A percentile compares a stretch with the other conserved stretches of the same genome.
Conservation (phyloP, 1,140 invertebrate species). For the Daktulosphaira vitifoliae region DNA sequence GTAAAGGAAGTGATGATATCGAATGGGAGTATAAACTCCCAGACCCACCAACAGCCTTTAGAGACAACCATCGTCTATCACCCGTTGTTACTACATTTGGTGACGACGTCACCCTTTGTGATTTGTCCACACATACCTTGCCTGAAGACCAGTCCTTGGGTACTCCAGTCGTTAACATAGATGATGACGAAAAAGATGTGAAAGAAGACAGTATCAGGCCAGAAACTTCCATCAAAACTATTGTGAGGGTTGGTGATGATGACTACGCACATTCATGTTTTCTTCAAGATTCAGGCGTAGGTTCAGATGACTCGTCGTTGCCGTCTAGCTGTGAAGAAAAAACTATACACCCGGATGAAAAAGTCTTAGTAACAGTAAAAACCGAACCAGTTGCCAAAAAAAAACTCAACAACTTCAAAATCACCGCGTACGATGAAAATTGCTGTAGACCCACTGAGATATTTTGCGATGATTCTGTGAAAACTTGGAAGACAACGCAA, state of each 20-base stretch:
- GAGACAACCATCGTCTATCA: conserved; percentile 46
- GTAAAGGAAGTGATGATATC: conserved; percentile 3
- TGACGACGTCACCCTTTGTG: conserved; percentile 41
- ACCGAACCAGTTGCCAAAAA: not conserved
- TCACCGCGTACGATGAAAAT: conserved; percentile 36
- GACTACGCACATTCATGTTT: conserved; percentile 2
- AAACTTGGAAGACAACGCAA: conserved; percentile 34
- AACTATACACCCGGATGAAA: not conserved
- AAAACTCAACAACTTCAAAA: conserved; percentile 38
- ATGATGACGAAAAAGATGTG: not conserved
- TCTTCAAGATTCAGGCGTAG: conserved; percentile 27
- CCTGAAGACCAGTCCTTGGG: not conserved
- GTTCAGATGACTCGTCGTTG: conserved; percentile 33
- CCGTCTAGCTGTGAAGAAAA: conserved; percentile 18
- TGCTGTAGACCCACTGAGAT: conserved; percentile 36
- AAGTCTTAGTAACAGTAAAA: not conserved
- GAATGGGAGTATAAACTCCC: conserved; percentile 55
- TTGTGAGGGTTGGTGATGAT: not conserved
- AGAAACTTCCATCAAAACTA: not conserved
- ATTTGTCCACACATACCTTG: not conserved
- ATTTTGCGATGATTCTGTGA: conserved; percentile 38
- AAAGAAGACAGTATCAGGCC: not conserved
- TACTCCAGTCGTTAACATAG: not conserved
- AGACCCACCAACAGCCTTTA: conserved; percentile 53
- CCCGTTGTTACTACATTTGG: conserved; percentile 42